phyloP scores from a whole-genome alignment of 35 echinoderm and acorn worm species.

The Ptychodera flava region DNA sequence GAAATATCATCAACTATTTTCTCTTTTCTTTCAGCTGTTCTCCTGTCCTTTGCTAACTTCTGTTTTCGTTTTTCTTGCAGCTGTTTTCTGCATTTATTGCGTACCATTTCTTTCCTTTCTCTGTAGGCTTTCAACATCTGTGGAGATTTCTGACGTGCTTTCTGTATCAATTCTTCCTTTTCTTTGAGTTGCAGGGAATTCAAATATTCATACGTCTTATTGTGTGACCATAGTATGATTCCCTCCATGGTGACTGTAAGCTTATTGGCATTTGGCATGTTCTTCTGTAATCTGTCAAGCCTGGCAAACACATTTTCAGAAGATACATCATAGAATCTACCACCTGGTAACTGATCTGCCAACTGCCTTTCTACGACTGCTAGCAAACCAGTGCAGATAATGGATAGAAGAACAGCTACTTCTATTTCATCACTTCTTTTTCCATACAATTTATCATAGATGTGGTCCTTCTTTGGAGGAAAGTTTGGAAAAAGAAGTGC shows the following conservation, averaged over 20 bases:
- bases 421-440: not conserved
- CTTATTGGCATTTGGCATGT: constrained; percentile 60
- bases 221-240: constrained; percentile 48
- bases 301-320: constrained; percentile 48
- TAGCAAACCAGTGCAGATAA: not conserved
- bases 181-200: constrained; percentile 23
- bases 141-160: constrained; percentile 16
- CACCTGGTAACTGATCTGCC: constrained; percentile 21
- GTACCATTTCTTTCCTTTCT: not conserved
- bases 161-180: not conserved
- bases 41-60: not conserved
- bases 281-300: constrained; percentile 39
- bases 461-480: constrained; percentile 23
- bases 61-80: not conserved
- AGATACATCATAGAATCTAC: constrained; percentile 31
- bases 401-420: not conserved
- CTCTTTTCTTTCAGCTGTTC: not conserved
- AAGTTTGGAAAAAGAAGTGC: constrained; percentile 29
- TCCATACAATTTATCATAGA: constrained; percentile 38
- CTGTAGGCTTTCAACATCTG: constrained; percentile 9
- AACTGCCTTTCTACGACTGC: not conserved
- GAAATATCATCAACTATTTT: not conserved
- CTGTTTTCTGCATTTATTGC: not conserved
- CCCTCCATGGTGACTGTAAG: constrained; percentile 53
- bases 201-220: constrained; percentile 37